Conservation (phyloP, 2,888 invertebrate species). For the Pecten maximus region DNA sequence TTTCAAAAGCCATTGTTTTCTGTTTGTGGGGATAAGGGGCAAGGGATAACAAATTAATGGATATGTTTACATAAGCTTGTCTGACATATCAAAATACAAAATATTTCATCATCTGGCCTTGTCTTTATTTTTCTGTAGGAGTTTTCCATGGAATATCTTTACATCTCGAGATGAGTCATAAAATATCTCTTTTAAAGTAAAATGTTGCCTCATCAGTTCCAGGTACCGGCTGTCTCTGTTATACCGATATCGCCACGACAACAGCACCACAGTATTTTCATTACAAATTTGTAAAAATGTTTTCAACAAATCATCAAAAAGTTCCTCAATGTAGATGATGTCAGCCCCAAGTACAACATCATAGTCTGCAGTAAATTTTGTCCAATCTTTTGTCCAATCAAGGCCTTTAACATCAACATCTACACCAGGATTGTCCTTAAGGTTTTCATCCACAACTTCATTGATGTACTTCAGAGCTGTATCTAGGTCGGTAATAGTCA, state of each 20-base stretch:
- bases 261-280: constrained; percentile 64
- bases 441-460: constrained; percentile 67
- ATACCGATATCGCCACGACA: constrained; percentile 80
- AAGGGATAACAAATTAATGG: no score
- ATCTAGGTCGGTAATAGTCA: constrained; percentile 76
- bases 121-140: not conserved
- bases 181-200: constrained; percentile 68
- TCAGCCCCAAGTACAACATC: constrained; percentile 81
- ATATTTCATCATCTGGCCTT: not conserved
- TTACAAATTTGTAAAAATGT: constrained; percentile 71
- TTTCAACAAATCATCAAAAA: constrained; percentile 75
- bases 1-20: no score
- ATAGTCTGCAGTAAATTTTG: constrained; percentile 59
- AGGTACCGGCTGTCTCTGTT: constrained; percentile 77
- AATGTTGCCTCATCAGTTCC: constrained; percentile 66
- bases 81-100: no score
- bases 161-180: constrained; percentile 74
- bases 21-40: no score
- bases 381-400: constrained; percentile 76
- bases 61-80: no score
- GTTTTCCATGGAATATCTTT: constrained; percentile 61
- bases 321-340: constrained; percentile 81
- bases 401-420: constrained; percentile 64
- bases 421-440: constrained; percentile 48
- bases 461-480: constrained; percentile 68